Conservation (phyloP, 2,113 vertebrate species). For the Podarcis muralis region DNA sequence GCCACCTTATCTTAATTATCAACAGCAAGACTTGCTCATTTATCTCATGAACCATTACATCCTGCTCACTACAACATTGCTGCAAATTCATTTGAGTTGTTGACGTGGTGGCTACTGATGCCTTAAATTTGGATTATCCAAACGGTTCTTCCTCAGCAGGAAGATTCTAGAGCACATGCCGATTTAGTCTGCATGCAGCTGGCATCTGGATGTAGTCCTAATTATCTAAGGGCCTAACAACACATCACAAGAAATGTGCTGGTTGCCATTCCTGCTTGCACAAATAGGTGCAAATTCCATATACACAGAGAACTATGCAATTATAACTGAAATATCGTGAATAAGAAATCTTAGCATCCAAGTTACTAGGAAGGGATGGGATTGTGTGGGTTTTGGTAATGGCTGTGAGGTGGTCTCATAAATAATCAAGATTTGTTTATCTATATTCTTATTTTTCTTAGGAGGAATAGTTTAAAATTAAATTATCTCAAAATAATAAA, state of each 20-base stretch:
- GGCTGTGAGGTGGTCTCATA: background rate
- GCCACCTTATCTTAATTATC: slow-evolving; percentile 28
- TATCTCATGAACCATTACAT: slow-evolving; percentile 8
- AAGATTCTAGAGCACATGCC: background rate
- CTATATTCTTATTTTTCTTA: too few relatives aligned
- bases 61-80: background rate
- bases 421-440: too few relatives aligned
- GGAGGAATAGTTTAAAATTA: too few relatives aligned
- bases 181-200: background rate
- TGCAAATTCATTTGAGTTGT: background rate
- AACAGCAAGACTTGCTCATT: slow-evolving; percentile 36
- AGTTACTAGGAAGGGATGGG: too few relatives aligned
- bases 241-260: too few relatives aligned
- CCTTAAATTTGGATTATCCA: background rate
- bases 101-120: background rate
- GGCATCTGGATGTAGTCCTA: background rate
- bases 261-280: too few relatives aligned
- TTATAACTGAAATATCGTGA: too few relatives aligned
- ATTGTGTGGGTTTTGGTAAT: too few relatives aligned
- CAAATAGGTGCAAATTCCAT: too few relatives aligned
- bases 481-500: too few relatives aligned
- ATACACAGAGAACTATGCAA: too few relatives aligned
- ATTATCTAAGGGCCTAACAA: background rate
- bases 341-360: too few relatives aligned
- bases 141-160: background rate